A percentile compares a stretch with the other conserved stretches of the same genome.
phyloP scores from a whole-genome alignment of 2,113 vertebrate species.

The Dasyurus viverrinus region DNA sequence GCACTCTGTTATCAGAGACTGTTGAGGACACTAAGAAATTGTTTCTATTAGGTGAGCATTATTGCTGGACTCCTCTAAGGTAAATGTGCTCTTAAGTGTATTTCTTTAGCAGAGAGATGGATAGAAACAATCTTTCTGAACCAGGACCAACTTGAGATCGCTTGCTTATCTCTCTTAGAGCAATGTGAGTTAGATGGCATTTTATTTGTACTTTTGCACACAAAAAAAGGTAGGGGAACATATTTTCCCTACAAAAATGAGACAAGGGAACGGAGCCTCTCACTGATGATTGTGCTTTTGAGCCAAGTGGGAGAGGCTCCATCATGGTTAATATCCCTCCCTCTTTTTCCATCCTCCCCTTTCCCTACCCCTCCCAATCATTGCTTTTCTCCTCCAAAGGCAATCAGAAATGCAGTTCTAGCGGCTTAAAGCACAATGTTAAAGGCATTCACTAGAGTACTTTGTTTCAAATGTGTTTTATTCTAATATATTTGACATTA shows the following conservation, averaged over 20 bases:
- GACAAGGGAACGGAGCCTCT: conserved; percentile 30
- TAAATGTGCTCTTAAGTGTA: conserved; percentile 60
- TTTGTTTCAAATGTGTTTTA: conserved; percentile 15
- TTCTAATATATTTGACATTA: conserved; percentile 9
- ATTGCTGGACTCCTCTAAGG: conserved; percentile 53
- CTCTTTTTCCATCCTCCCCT: background rate
- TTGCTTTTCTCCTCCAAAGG: background rate
- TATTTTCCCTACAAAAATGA: conserved; percentile 43
- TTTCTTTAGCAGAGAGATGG: conserved; percentile 60
- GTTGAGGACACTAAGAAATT: conserved; percentile 62
- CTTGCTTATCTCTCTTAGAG: conserved; percentile 42
- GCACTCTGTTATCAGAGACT: conserved; percentile 52
- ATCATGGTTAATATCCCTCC: background rate
- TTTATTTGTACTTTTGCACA: conserved; percentile 52
- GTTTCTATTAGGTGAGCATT: conserved; percentile 70
- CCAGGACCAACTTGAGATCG: conserved; percentile 27
- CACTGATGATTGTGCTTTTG: background rate
- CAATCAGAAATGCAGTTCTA: background rate
- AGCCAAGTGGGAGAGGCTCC: background rate
- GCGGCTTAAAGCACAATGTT: background rate
- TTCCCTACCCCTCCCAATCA: background rate
- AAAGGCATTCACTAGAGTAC: background rate
- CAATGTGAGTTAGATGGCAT: conserved; percentile 26
- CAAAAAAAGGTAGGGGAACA: conserved; percentile 34
- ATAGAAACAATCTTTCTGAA: conserved; percentile 37